A percentile compares a stretch with the other conserved stretches of the same genome.
phyloP scores from a whole-genome alignment of 2,888 invertebrate species.

The Scaptodrosophila latifasciaeformis region DNA sequence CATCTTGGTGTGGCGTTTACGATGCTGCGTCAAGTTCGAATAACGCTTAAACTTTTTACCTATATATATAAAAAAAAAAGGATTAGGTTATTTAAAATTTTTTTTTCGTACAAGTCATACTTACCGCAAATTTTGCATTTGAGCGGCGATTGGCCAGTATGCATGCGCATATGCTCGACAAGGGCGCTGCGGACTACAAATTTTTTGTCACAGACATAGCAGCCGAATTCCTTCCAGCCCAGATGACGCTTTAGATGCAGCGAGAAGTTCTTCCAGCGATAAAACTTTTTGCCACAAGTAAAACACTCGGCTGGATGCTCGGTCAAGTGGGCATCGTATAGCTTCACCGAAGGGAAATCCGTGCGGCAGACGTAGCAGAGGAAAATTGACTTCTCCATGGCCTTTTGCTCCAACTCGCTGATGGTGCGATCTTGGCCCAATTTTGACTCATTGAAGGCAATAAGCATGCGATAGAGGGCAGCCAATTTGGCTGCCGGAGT shows the following conservation, averaged over 20 bases:
- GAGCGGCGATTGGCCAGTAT: conserved; percentile 87
- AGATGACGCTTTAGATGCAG: conserved; percentile 87
- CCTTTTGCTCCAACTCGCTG: conserved; percentile 69
- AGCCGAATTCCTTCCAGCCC: conserved; percentile 83
- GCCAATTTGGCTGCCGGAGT: conserved; percentile 70
- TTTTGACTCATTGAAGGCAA: conserved; percentile 72
- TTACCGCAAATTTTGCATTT: conserved; percentile 86
- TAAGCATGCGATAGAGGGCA: conserved; percentile 73
- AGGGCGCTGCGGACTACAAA: conserved; percentile 89
- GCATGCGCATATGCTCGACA: conserved; percentile 87
- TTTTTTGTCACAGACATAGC: conserved; percentile 87
- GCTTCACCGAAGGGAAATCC: conserved; percentile 81
- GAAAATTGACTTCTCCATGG: conserved; percentile 72
- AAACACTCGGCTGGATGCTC: conserved; percentile 89
- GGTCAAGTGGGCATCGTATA: conserved; percentile 84
- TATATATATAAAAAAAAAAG: conserved; percentile 15
- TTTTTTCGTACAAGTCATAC: no score
- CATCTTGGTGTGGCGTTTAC: conserved; percentile 85
- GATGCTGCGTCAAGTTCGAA: conserved; percentile 90
- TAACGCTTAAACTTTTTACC: conserved; percentile 86
- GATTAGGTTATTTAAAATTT: not conserved
- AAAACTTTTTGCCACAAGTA: conserved; percentile 87
- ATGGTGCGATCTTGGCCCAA: conserved; percentile 70
- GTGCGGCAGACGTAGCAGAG: conserved; percentile 80
- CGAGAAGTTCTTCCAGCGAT: conserved; percentile 83